Evolutionary conservation across 2,113 vertebrate species (phyloP).

Genomic region (Cinclus cinclus): DNA sequence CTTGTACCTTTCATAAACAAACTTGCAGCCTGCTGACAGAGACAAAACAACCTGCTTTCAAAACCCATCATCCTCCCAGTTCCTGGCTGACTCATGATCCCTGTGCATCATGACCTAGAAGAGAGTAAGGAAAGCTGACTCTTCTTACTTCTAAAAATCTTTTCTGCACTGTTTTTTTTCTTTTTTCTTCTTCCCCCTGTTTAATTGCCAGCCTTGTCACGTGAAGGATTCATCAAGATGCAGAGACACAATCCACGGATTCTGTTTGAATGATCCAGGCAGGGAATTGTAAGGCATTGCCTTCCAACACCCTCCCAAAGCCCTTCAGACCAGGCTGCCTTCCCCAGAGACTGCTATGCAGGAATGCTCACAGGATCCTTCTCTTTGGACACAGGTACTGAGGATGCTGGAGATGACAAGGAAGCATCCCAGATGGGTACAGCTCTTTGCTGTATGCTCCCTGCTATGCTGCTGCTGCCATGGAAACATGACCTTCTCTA

Average conservation of each 20-base stretch:
- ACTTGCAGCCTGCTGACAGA: background rate
- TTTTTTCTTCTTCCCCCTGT: background rate
- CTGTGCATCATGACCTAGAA: background rate
- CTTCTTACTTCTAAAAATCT: background rate
- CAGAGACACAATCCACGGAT: background rate
- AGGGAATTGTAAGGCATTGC: background rate
- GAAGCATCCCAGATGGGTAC: background rate
- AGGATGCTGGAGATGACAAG: background rate
- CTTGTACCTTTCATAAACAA: background rate
- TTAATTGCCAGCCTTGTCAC: background rate
- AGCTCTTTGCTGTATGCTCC: background rate
- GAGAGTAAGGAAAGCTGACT: background rate
- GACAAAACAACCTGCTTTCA: background rate
- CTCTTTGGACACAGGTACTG: background rate
- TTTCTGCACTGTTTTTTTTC: background rate
- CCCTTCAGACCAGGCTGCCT: background rate
- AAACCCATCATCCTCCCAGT: background rate
- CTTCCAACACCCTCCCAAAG: background rate
- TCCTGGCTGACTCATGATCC: background rate
- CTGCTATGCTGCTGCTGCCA: background rate
- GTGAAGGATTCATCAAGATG: background rate
- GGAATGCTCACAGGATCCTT: background rate
- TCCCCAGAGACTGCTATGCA: background rate
- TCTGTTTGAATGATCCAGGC: background rate
- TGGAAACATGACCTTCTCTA: background rate